These are phyloP conservation scores for Heterodera schachtii DNA, from an alignment of 1,140 invertebrate genomes.

Conservation along the genomic window DNA sequence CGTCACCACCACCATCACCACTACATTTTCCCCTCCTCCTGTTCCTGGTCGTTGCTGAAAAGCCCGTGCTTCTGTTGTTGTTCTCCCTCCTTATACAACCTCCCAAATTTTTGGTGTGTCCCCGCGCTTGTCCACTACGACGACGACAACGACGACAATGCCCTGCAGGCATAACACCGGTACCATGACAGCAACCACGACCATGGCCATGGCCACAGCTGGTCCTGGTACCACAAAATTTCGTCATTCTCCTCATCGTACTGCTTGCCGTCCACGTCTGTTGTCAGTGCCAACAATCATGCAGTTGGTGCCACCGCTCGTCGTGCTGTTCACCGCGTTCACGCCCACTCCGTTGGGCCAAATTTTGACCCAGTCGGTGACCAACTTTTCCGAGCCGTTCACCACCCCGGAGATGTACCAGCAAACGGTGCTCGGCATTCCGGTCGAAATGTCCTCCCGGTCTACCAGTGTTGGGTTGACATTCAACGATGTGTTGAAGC, in stretches of 20 bases:
- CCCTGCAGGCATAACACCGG: neutral
- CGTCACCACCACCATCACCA: too few relatives aligned
- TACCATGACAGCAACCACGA: neutral
- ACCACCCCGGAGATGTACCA: constrained; percentile 6
- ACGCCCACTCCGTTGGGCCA: neutral
- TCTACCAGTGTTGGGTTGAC: constrained; percentile 22
- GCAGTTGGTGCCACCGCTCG: neutral
- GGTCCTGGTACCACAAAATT: too few relatives aligned
- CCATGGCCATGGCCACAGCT: too few relatives aligned
- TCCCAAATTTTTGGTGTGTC: neutral
- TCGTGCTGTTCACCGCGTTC: neutral
- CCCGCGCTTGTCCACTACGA: neutral
- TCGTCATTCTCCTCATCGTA: too few relatives aligned
- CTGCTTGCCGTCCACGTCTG: too few relatives aligned
- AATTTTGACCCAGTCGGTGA: constrained; percentile 40
- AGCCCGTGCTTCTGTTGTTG: neutral
- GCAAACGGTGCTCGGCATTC: neutral
- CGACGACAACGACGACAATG: neutral
- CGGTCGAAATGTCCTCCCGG: neutral
- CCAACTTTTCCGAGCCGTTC: constrained; percentile 17
- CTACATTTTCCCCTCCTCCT: neutral
- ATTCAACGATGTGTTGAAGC: constrained; percentile 46
- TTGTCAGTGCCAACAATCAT: too few relatives aligned
- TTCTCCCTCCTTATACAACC: neutral
- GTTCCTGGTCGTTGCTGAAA: neutral